Evolutionary conservation across 2,888 invertebrate species (phyloP).

Genomic region (Melolontha melolontha): DNA sequence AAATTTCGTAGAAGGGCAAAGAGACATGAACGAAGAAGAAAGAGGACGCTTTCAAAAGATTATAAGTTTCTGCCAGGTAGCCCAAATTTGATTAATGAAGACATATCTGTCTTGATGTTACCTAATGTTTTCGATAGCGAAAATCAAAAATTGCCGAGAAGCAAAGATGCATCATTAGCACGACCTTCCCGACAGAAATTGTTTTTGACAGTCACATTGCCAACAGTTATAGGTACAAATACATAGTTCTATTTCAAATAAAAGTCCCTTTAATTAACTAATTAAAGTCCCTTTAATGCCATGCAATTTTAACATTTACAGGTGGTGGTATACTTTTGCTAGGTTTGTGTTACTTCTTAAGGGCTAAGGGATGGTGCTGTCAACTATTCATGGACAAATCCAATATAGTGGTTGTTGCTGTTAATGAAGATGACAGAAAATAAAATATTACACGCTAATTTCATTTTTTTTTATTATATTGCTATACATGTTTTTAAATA

Average conservation of each 20-base stretch:
- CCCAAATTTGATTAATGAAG: not conserved
- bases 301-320: constrained; percentile 20
- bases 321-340: constrained; percentile 42
- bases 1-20: not conserved
- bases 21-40: not conserved
- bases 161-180: not conserved
- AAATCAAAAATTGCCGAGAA: not conserved
- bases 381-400: constrained; percentile 42
- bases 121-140: constrained; percentile 2
- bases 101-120: constrained; percentile 7
- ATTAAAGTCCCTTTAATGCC: not conserved
- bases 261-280: no score
- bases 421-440: constrained; percentile 13
- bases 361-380: constrained; percentile 45
- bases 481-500: constrained; percentile 35
- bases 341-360: constrained; percentile 41
- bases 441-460: constrained; percentile 11
- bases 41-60: not conserved
- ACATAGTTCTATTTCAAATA: no score
- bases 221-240: constrained; percentile 45
- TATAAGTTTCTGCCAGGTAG: not conserved
- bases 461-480: constrained; percentile 28
- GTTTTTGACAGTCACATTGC: constrained; percentile 44
- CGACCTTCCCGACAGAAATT: constrained; percentile 26
- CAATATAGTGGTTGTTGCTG: constrained; percentile 31